A percentile compares a stretch with the other conserved stretches of the same genome.
These are phyloP conservation scores for Eledone cirrhosa DNA, from an alignment of 2,888 invertebrate genomes.

Conservation along the genomic window DNA sequence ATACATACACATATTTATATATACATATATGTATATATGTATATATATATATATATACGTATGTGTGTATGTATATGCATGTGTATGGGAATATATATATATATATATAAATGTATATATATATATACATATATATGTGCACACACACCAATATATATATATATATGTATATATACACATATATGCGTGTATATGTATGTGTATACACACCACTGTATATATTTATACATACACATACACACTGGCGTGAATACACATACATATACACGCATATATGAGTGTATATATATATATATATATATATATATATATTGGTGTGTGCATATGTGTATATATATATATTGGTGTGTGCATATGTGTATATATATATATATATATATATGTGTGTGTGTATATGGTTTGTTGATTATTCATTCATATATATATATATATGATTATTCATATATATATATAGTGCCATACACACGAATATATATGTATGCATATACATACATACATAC, in stretches of 20 bases:
- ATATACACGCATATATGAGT: not conserved
- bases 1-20: not conserved
- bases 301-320: not conserved
- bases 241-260: not conserved
- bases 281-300: not conserved
- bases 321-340: not conserved
- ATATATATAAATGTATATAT: not conserved
- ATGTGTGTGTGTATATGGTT: not conserved
- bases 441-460: not conserved
- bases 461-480: not conserved
- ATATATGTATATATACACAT: not conserved
- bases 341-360: not conserved
- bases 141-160: not conserved
- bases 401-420: not conserved
- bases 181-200: not conserved
- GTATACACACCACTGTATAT: too few relatives aligned
- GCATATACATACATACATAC: not conserved
- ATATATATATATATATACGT: not conserved
- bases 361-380: slow-evolving; percentile 14
- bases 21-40: not conserved
- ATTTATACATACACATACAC: not conserved
- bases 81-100: too few relatives aligned
- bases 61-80: not conserved
- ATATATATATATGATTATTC: not conserved
- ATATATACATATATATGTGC: not conserved